A percentile compares a stretch with the other conserved stretches of the same genome.
Conservation (phyloP, 2,888 invertebrate species). For the Tetrapedia diversipes region DNA sequence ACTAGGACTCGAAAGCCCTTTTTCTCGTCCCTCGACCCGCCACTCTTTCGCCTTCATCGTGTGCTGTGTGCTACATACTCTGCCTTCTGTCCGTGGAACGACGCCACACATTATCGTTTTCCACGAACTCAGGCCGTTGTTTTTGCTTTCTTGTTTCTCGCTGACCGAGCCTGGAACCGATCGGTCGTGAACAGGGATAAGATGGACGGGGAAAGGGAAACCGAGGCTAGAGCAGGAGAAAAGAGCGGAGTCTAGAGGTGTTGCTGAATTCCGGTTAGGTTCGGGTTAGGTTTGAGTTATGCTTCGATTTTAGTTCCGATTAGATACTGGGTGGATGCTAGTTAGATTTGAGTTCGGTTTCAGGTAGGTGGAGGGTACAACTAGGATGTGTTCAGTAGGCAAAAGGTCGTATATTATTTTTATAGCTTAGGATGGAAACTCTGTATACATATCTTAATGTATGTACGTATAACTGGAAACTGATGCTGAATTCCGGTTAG, state of each 20-base stretch:
- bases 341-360: too few relatives aligned
- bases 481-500: too few relatives aligned
- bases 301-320: too few relatives aligned
- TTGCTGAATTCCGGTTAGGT: too few relatives aligned
- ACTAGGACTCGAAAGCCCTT: constrained; percentile 64
- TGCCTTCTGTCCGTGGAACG: neutral
- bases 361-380: too few relatives aligned
- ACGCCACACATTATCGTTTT: constrained; percentile 42
- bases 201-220: neutral
- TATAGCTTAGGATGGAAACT: too few relatives aligned
- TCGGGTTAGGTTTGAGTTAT: too few relatives aligned
- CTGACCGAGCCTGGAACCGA: constrained; percentile 27
- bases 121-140: constrained; percentile 16
- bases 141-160: constrained; percentile 35
- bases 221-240: neutral
- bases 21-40: constrained; percentile 33
- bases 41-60: constrained; percentile 13
- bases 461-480: too few relatives aligned
- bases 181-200: constrained; percentile 36
- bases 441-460: too few relatives aligned
- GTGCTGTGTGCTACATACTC: neutral
- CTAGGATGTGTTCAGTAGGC: too few relatives aligned
- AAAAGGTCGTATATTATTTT: too few relatives aligned
- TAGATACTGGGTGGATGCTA: too few relatives aligned
- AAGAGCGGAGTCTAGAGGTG: neutral